Conservation (phyloP, 1,140 invertebrate genomes). For the Tachypleus tridentatus region DNA sequence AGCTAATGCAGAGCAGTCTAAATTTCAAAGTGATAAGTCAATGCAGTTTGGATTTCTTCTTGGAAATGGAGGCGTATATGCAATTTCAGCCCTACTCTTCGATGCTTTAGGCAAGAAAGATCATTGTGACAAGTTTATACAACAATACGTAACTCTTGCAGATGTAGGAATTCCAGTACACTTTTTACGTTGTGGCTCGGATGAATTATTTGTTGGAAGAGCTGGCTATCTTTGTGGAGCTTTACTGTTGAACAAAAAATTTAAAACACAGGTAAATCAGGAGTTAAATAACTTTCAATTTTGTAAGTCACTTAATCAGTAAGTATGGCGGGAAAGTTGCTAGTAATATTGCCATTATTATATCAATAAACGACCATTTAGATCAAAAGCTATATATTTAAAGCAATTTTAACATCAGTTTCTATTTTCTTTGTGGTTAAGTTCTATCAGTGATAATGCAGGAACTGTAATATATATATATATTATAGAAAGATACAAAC, state of each 20-base stretch:
- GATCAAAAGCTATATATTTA: too few relatives aligned
- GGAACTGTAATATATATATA: too few relatives aligned
- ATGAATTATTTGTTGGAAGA: conserved; percentile 70
- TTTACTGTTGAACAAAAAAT: conserved; percentile 51
- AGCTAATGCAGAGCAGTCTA: conserved; percentile 21
- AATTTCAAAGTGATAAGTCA: conserved; percentile 15
- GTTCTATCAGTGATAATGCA: too few relatives aligned
- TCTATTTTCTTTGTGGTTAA: too few relatives aligned
- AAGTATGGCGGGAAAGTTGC: too few relatives aligned
- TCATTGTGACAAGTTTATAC: conserved; percentile 23
- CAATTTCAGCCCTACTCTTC: conserved; percentile 32
- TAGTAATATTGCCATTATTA: too few relatives aligned
- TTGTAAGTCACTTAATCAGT: too few relatives aligned
- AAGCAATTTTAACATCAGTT: too few relatives aligned
- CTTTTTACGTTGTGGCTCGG: conserved; percentile 55
- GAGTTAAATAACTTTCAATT: conserved; percentile 4
- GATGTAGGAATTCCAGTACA: conserved; percentile 39
- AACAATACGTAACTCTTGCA: conserved; percentile 29
- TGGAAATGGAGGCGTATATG: conserved; percentile 36
- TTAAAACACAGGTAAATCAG: conserved; percentile 33
- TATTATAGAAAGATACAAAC: too few relatives aligned
- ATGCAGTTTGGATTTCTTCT: conserved; percentile 34
- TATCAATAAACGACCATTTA: too few relatives aligned
- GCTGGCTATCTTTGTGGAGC: conserved; percentile 64
- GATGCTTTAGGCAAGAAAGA: conserved; percentile 27